Base-by-base conservation (phyloP, 1,140 invertebrate genomes). In the Cecropterus lyciades region DNA sequence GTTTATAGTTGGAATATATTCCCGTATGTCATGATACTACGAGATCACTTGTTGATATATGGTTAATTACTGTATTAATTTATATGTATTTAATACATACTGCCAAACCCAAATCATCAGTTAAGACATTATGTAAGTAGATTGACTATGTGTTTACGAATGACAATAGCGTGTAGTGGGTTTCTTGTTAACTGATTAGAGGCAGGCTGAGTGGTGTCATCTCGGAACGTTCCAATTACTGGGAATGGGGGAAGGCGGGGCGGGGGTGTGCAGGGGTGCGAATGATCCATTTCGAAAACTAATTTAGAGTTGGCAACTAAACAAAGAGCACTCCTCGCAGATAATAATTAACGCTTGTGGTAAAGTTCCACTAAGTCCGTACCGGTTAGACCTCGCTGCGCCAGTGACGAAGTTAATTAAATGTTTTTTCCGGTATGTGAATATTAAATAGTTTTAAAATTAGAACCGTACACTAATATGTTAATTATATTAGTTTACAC, bases 281-380 rank as follows among this genome's bases (percentile, higher is more conserved):
- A 92, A 90, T 90, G 89, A 92, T 92, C 89, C 87, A 92, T 92
- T 92, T 90, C 89, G 86, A 92, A 92, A 92, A 92, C 89, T 92
- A 92, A 92, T 92, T 92, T 92, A 89, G 89, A 92, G 89, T 92
- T 92, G 85, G 89, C 87, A 91, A 91, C 89, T 91, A 91, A 91
- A 91, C 89, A 91, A 91, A 87, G 89, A 90, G 87, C 87, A 90
- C 87, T 92, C 82, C 84, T 89, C 85, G 75, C 87, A 90, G 87
- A 92, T 92, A 92, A 92, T 92, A 92, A 92, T 92, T 92, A 92
- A 92, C 85, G 89, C 87, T 90, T 85, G 89, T 87, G 89, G 89
- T 92, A 84, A 87, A 90, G 84, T 90, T 90, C 84, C 79, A 89
- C 86, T 92, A 88, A 89, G 89, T 90, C 86, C 76, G 86, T 79